Conservation (phyloP, 2,888 invertebrate species). For the Philopedon plagiatum region DNA sequence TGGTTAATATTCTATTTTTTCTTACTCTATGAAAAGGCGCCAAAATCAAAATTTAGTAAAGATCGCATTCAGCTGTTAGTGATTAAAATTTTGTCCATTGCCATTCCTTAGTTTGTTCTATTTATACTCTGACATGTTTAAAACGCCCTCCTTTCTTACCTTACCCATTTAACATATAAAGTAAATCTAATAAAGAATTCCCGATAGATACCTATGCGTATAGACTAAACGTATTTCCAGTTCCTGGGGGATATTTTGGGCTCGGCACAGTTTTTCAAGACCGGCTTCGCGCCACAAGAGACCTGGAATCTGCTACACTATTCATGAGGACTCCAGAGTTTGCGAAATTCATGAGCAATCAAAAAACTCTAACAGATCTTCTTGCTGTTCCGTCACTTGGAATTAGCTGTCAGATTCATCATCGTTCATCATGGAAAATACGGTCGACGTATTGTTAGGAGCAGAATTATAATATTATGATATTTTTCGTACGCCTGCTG, state of each 20-base stretch:
- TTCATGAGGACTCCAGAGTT: constrained; percentile 33
- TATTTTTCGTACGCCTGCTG: too few species aligned
- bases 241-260: constrained; percentile 26
- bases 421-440: constrained; percentile 23
- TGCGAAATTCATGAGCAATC: constrained; percentile 40
- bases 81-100: too few species aligned
- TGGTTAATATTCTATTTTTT: too few species aligned
- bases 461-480: neutral
- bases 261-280: constrained; percentile 27
- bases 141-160: neutral
- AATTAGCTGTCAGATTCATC: constrained; percentile 38
- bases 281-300: constrained; percentile 17
- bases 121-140: neutral
- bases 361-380: constrained; percentile 33
- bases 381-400: constrained; percentile 17
- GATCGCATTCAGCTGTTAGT: too few species aligned
- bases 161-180: constrained; percentile 21
- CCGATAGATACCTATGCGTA: constrained; percentile 23
- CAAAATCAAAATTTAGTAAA: too few species aligned
- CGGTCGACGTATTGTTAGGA: constrained; percentile 1
- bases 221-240: constrained; percentile 33
- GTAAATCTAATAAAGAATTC: constrained; percentile 34
- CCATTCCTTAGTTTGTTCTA: neutral
- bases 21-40: too few species aligned
- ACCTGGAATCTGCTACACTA: constrained; percentile 31